phyloP scores from a whole-genome alignment of 2,797 vertebrate genomes.

The Propithecus perrieri region DNA sequence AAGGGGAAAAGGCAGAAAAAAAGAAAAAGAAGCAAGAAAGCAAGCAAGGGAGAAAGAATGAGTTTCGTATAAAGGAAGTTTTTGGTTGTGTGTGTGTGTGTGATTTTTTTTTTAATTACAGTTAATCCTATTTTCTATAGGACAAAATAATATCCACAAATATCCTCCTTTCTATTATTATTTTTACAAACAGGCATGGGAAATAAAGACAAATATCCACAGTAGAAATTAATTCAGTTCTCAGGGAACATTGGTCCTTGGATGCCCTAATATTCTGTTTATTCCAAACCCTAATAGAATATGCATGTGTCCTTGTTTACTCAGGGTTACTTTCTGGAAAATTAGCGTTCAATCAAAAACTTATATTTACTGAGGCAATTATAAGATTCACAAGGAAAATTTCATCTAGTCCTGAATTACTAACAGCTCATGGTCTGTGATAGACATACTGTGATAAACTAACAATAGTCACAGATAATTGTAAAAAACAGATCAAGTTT shows the following conservation, averaged over 20 bases:
- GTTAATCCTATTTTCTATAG: constrained; percentile 53
- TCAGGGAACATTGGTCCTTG: background rate
- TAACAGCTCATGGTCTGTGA: background rate
- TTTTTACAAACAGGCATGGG: background rate
- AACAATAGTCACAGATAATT: constrained; percentile 42
- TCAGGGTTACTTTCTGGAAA: background rate
- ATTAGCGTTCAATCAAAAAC: constrained; percentile 28
- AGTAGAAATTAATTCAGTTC: constrained; percentile 27
- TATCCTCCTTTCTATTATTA: background rate
- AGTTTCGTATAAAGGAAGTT: background rate
- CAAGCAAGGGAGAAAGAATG: background rate
- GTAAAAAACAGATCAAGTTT: background rate
- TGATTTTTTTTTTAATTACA: background rate
- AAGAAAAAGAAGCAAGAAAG: background rate
- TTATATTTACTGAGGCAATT: constrained; percentile 43
- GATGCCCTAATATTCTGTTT: background rate
- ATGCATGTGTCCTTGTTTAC: background rate
- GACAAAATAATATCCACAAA: constrained; percentile 41
- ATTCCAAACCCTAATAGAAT: background rate
- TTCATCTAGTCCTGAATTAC: background rate
- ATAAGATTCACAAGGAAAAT: constrained; percentile 20
- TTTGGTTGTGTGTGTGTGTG: background rate
- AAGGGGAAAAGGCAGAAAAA: too few species aligned
- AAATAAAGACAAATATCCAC: constrained; percentile 3
- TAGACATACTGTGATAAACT: background rate